Evolutionary conservation across 2,888 invertebrate genomes (phyloP).

Genomic region (Orthosia incerta): DNA sequence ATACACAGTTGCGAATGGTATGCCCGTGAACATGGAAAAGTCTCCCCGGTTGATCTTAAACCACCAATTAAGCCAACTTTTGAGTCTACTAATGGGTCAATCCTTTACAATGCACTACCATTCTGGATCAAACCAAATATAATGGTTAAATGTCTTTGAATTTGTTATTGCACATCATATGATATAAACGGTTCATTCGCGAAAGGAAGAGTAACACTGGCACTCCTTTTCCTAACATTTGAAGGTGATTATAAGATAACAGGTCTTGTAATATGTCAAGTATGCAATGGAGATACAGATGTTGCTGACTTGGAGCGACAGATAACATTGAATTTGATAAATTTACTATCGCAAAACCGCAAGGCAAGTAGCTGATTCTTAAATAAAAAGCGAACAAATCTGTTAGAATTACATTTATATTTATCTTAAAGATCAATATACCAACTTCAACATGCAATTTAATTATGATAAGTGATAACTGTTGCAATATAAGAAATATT

Average conservation of each 20-base stretch:
- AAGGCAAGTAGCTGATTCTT: not conserved
- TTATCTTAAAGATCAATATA: too few species aligned
- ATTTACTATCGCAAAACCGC: conserved; percentile 19
- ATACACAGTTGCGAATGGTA: conserved; percentile 78
- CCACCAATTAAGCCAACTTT: conserved; percentile 76
- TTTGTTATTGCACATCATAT: conserved; percentile 44
- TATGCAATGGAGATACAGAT: conserved; percentile 33
- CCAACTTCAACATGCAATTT: too few species aligned
- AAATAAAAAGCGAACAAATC: too few species aligned
- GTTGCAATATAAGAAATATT: too few species aligned
- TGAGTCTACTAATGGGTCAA: conserved; percentile 76
- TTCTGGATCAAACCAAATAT: conserved; percentile 47
- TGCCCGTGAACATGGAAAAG: conserved; percentile 80
- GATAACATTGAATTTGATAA: conserved; percentile 28
- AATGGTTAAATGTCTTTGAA: conserved; percentile 39
- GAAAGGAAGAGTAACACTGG: conserved; percentile 1
- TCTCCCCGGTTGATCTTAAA: conserved; percentile 74
- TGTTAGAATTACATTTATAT: too few species aligned
- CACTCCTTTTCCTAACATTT: not conserved
- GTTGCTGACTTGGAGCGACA: conserved; percentile 13
- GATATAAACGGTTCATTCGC: conserved; percentile 10
- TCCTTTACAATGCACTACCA: conserved; percentile 57
- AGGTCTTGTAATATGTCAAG: conserved; percentile 32
- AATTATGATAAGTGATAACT: too few species aligned
- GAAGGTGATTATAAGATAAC: conserved; percentile 21